phyloP scores from a whole-genome alignment of 2,113 vertebrate genomes.

The Sterna hirundo region DNA sequence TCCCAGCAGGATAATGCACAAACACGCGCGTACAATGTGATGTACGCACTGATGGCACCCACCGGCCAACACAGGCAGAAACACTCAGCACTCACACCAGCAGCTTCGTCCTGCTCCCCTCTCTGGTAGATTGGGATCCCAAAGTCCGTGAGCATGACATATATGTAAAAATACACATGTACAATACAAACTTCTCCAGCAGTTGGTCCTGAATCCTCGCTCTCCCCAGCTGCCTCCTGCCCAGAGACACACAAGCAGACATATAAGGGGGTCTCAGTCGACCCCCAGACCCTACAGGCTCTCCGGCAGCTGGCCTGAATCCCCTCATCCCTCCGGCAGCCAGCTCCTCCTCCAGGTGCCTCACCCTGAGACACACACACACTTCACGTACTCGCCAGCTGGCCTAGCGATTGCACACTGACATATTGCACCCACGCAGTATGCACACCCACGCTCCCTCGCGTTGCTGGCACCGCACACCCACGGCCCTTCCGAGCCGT shows the following conservation, averaged over 20 bases:
- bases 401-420: too few species aligned
- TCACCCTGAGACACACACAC: background rate
- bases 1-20: background rate
- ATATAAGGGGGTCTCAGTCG: background rate
- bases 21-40: accelerated
- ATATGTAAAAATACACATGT: background rate
- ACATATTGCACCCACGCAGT: background rate
- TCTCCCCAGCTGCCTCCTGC: background rate
- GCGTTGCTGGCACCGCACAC: background rate
- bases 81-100: background rate
- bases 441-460: background rate
- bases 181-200: background rate
- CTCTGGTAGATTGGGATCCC: background rate
- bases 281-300: background rate
- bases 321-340: background rate
- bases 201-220: background rate
- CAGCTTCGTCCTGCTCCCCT: background rate
- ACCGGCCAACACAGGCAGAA: background rate
- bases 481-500: accelerated
- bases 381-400: background rate
- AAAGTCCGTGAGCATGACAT: background rate
- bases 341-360: background rate
- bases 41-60: background rate
- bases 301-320: background rate
- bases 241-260: too few species aligned